Base-by-base conservation (phyloP, 1,140 invertebrate species). In the Chironomus tepperi region DNA sequence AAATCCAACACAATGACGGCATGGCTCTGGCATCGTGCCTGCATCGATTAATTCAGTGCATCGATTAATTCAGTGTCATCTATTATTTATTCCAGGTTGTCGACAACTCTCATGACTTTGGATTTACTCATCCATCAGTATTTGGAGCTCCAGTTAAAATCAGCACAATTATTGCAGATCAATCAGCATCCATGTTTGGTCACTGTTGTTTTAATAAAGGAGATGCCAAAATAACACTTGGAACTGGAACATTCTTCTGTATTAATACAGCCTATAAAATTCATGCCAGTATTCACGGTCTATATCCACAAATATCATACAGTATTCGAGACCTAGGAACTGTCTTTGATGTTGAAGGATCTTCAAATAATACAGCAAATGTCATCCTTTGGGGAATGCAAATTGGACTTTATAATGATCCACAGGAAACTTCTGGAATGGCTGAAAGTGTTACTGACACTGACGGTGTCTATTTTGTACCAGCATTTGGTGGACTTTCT, bases 231-330 rank as follows among this genome's bases (percentile, higher is more conserved):
- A 83, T 97, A 16, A 98, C 97, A 0, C 87, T 99, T 84, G 97
- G 97, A 0, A 98, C 96, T 0, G 96, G 97, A 0, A 93, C 92
- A 0, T 98, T 99, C 81, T 81, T 98, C 0, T 89, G 98, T 80
- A 86, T 97, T 8, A 94, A 97, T 79, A 97, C 94, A 1, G 93
- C 93, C 1, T 77, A 76, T 7, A 82, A 86, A 43, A 89, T 94
- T 6, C 91, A 94, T 81, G 90, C 92, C 0, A 94, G 93, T 21
- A 81, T 94, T 6, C 84, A 85, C 43, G 91, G 91, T 0, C 84
- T 98, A 16, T 98, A 98, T 85, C 96, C 96, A 0, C 80, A 97
- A 8, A 89, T 98, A 43, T 95, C 89, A 0, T 98, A 96, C 95
- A 18, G 47, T 78, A 84, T 85, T 74, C 78, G 81, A 12, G 77